A percentile compares a stretch with the other conserved stretches of the same genome.
phyloP scores from a whole-genome alignment of 64 coral and sea anemone species.

The Pocillopora damicornis region DNA sequence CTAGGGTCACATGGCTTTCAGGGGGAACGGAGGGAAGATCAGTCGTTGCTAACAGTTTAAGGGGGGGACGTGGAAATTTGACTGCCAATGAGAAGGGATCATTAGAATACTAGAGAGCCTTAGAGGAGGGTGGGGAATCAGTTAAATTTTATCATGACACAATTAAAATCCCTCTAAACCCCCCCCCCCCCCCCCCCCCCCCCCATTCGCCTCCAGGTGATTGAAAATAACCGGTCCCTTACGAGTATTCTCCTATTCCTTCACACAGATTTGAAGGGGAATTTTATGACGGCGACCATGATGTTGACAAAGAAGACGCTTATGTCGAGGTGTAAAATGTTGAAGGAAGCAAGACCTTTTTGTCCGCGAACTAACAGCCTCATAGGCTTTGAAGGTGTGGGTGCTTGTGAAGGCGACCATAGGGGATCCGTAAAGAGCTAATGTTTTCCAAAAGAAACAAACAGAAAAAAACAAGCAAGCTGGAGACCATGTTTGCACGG shows the following conservation, averaged over 20 bases:
- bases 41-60: too few species aligned
- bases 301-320: constrained; percentile 74
- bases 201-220: too few species aligned
- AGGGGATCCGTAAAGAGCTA: not conserved
- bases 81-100: too few species aligned
- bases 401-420: not conserved
- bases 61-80: too few species aligned
- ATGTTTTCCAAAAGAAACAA: not conserved
- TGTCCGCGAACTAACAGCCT: not conserved
- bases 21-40: too few species aligned
- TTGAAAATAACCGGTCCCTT: not conserved
- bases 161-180: too few species aligned
- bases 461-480: not conserved
- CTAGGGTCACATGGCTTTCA: too few species aligned
- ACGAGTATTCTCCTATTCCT: not conserved
- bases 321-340: constrained; percentile 61
- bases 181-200: too few species aligned
- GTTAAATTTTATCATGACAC: too few species aligned
- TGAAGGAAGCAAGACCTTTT: not conserved
- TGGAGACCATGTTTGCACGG: not conserved
- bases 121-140: too few species aligned
- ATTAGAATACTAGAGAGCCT: too few species aligned
- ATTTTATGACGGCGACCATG: constrained; percentile 88
- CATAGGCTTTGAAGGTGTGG: too few species aligned
- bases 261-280: constrained; percentile 71